These are phyloP conservation scores for Pangasianodon gigas DNA, from an alignment of 2,113 vertebrate species.

Conservation along the genomic window DNA sequence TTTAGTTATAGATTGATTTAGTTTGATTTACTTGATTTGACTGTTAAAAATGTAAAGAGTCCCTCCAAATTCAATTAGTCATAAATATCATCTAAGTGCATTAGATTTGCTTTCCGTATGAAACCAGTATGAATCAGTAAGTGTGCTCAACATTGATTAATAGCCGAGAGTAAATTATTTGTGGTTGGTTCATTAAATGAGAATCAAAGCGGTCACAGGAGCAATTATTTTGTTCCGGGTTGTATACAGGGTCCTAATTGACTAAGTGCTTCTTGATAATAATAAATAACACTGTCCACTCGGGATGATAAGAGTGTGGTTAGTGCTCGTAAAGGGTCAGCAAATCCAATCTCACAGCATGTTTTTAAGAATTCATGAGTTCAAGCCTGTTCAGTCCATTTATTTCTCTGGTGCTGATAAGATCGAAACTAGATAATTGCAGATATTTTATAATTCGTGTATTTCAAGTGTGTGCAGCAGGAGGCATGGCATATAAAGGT, in stretches of 20 bases:
- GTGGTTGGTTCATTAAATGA: slow-evolving; percentile 21
- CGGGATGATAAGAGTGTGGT: background rate
- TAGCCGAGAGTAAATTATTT: slow-evolving; percentile 5
- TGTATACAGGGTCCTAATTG: slow-evolving; percentile 24
- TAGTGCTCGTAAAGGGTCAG: background rate
- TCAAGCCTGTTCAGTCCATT: background rate
- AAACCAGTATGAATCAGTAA: background rate
- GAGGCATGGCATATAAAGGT: background rate
- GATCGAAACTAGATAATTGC: background rate
- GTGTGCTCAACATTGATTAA: background rate
- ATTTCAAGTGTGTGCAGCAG: background rate
- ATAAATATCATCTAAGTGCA: background rate
- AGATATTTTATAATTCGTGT: background rate
- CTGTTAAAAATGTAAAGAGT: background rate
- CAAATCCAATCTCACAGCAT: background rate
- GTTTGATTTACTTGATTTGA: too few species aligned
- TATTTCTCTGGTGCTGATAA: background rate
- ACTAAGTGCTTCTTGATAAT: background rate
- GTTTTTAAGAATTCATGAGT: background rate
- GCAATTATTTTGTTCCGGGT: slow-evolving; percentile 25
- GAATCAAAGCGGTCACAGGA: slow-evolving; percentile 13
- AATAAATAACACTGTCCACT: background rate
- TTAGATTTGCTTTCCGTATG: background rate
- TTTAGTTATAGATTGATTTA: background rate
- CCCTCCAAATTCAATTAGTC: background rate